These are phyloP conservation scores for Oxyruncus cristatus DNA, from an alignment of 2,113 vertebrate genomes.

Conservation along the genomic window DNA sequence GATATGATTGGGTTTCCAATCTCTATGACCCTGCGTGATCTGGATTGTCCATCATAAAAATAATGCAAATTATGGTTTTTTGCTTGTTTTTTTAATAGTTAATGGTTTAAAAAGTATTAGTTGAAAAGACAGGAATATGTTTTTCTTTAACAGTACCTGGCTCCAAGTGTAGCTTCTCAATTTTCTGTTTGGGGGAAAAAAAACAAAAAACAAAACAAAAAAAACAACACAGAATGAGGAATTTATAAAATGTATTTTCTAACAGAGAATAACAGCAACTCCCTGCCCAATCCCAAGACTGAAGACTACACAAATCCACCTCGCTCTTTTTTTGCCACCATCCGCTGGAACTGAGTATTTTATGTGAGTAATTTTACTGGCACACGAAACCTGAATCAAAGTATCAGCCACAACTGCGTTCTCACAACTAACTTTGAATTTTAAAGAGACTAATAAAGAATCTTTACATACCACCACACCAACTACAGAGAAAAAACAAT, in stretches of 20 bases:
- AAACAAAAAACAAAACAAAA: no score
- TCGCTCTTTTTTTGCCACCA: neutral
- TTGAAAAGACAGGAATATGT: constrained; percentile 59
- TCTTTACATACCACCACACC: neutral
- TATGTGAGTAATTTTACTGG: neutral
- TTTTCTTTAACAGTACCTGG: constrained; percentile 89
- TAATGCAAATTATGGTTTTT: constrained; percentile 53
- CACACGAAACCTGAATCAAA: neutral
- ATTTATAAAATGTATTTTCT: neutral
- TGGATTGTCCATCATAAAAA: constrained; percentile 66
- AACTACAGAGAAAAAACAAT: neutral
- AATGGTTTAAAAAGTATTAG: constrained; percentile 71
- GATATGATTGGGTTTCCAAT: constrained; percentile 83
- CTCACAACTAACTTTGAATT: neutral
- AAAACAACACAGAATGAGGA: neutral
- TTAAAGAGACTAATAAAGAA: neutral
- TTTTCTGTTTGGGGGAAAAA: constrained; percentile 72
- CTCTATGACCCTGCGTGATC: constrained; percentile 78
- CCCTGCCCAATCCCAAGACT: fast-evolving
- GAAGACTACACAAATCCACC: neutral
- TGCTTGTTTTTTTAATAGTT: constrained; percentile 51
- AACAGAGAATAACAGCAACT: neutral
- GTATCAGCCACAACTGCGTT: neutral
- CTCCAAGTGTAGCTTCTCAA: constrained; percentile 78
- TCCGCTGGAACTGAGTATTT: neutral